phyloP scores from a whole-genome alignment of 2,888 invertebrate genomes.

The Brachypterus glaber region DNA sequence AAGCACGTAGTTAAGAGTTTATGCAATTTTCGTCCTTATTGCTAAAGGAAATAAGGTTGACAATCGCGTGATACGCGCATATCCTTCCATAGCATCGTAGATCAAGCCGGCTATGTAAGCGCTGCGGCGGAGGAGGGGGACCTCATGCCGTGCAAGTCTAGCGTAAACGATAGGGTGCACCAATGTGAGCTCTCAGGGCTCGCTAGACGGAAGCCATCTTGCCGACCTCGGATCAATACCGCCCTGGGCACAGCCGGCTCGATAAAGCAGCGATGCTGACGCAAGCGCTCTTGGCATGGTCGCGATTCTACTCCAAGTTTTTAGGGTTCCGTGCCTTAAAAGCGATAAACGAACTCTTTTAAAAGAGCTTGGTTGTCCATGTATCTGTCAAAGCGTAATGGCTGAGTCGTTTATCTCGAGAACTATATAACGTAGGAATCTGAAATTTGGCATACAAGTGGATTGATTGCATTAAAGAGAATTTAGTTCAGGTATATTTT shows the following conservation, averaged over 20 bases:
- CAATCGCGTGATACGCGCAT: conserved; percentile 18
- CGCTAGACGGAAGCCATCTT: conserved; percentile 39
- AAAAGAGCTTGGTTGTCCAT: too few relatives aligned
- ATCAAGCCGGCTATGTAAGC: conserved; percentile 29
- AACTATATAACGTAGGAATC: too few relatives aligned
- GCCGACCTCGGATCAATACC: conserved; percentile 35
- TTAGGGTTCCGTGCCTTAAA: too few relatives aligned
- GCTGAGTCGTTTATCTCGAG: too few relatives aligned
- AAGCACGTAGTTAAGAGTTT: conserved; percentile 33
- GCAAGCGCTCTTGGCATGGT: conserved; percentile 18
- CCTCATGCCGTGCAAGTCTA: conserved; percentile 29
- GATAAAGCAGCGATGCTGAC: conserved; percentile 30
- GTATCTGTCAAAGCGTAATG: too few relatives aligned
- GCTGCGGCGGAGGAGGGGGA: conserved; percentile 19
- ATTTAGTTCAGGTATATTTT: too few relatives aligned
- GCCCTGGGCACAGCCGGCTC: conserved; percentile 32
- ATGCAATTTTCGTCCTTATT: conserved; percentile 15
- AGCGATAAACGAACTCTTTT: too few relatives aligned
- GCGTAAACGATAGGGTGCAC: conserved; percentile 32
- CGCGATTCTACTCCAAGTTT: too few relatives aligned
- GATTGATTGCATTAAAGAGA: too few relatives aligned
- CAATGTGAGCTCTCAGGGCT: conserved; percentile 33
- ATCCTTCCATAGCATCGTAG: conserved; percentile 32
- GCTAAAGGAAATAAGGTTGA: conserved; percentile 13
- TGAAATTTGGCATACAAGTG: too few relatives aligned